Evolutionary conservation across 2,797 vertebrate genomes (phyloP).

Genomic region (Halcyon leucocephala): DNA sequence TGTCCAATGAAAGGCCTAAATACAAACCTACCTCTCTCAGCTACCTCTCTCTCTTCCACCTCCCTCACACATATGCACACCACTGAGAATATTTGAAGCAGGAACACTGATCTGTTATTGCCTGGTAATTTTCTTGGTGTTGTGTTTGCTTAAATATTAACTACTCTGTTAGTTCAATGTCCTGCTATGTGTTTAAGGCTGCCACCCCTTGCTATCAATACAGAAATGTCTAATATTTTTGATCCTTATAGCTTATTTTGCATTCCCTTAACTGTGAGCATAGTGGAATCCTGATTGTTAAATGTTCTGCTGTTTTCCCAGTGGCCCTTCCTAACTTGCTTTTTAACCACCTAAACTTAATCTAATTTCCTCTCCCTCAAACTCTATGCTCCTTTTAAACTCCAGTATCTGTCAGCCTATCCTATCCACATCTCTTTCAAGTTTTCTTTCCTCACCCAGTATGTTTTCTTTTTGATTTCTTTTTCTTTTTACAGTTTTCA

Average conservation of each 20-base stretch:
- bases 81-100: slow-evolving; percentile 80
- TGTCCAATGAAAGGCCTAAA: slow-evolving; percentile 46
- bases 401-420: slow-evolving; percentile 41
- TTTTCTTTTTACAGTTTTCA: neutral
- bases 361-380: slow-evolving; percentile 52
- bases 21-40: slow-evolving; percentile 51
- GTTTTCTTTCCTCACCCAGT: neutral
- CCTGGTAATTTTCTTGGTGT: slow-evolving; percentile 76
- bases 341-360: slow-evolving; percentile 68
- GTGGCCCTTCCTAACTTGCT: slow-evolving; percentile 9
- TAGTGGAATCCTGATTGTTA: slow-evolving; percentile 72
- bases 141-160: slow-evolving; percentile 74
- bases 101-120: slow-evolving; percentile 87
- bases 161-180: slow-evolving; percentile 62
- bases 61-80: slow-evolving; percentile 48
- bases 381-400: slow-evolving; percentile 25
- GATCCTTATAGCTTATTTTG: slow-evolving; percentile 53
- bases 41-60: slow-evolving; percentile 14
- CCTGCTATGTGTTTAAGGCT: slow-evolving; percentile 65
- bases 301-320: slow-evolving; percentile 47
- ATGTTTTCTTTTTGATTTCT: neutral
- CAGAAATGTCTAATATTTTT: slow-evolving; percentile 41
- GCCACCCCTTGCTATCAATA: slow-evolving; percentile 36
- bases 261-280: slow-evolving; percentile 54
- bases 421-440: neutral